A percentile compares a stretch with the other conserved stretches of the same genome.
Evolutionary conservation across 2,888 invertebrate species (phyloP).

Genomic region (Phyllotreta striolata): DNA sequence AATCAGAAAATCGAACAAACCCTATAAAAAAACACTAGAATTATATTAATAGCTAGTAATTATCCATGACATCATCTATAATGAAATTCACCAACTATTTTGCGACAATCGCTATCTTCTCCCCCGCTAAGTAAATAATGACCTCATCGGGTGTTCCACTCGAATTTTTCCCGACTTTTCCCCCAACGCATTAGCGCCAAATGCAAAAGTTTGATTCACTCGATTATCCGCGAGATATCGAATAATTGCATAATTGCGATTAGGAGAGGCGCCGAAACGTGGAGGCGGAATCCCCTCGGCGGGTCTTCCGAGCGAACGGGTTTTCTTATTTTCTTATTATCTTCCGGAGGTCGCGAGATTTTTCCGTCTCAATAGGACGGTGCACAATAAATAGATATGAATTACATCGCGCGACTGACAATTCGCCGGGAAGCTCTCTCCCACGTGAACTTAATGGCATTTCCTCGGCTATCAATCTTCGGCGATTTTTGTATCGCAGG

Average conservation of each 20-base stretch:
- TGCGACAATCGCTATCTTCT: too few relatives aligned
- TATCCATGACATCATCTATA: too few relatives aligned
- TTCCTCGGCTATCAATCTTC: conserved; percentile 8
- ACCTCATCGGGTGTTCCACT: too few relatives aligned
- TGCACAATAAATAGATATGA: conserved; percentile 15
- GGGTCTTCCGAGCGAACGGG: conserved; percentile 2
- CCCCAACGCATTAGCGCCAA: too few relatives aligned
- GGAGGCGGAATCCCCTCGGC: conserved; percentile 1
- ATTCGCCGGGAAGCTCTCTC: conserved; percentile 1
- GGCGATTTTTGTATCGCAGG: conserved; percentile 1
- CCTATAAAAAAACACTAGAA: too few relatives aligned
- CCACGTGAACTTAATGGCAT: conserved; percentile 10
- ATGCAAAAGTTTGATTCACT: too few relatives aligned
- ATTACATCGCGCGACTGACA: conserved; percentile 12
- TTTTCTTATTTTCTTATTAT: conserved; percentile 16
- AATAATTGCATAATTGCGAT: conserved; percentile 4
- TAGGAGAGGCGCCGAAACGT: too few relatives aligned
- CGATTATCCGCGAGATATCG: background rate
- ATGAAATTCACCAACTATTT: too few relatives aligned
- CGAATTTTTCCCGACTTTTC: too few relatives aligned
- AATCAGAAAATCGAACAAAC: too few relatives aligned
- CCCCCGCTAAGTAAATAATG: too few relatives aligned
- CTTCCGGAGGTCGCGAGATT: conserved; percentile 8
- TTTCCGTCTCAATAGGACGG: conserved; percentile 15
- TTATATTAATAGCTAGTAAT: too few relatives aligned